Evolutionary conservation across 1,140 invertebrate species (phyloP), one percentile per base, ranked within the genome.

Genomic region (Drosophila lini): DNA sequence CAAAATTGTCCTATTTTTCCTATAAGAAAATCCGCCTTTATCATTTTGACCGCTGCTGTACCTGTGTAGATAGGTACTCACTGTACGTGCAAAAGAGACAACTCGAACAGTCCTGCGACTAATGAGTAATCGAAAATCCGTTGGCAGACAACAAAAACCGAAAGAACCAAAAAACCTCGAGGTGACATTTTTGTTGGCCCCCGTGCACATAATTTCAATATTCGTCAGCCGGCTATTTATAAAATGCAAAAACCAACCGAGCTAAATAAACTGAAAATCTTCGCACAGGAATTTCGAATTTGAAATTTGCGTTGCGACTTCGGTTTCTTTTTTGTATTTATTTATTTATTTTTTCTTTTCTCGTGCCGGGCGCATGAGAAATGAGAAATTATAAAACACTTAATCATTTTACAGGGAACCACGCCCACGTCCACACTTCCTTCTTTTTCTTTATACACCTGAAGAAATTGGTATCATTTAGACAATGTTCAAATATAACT

Each of bases 171-270:
- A 52, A 60, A 74, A 67, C 64, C 74, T 68, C 80, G 84, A 80
- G 80, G 83, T 81, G 83, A 86, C 83, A 86, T 88, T 86, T 83
- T 88, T 80, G 83, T 89, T 83, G 80, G 84, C 84, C 84, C 64
- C 84, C 84, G 84, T 80, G 67, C 58, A 74, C 84, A 89, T 89
- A 89, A 89, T 89, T 89, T 89, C 78, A 90, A 90, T 89, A 89
- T 89, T 89, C 84, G 84, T 89, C 84, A 89, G 85, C 84, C 48
- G 53, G 84, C 84, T 89, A 89, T 89, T 89, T 89, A 69, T 89
- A 89, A 89, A 78, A 61, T 80, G 71, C 78, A 75, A 67, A 85
- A 86, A 52, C 41, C 42, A 52, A 52, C 38, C 47, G 59, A 58
- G 47, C 75, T 59, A 61, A 75, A 73, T 52, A 84, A 75, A 69